A percentile compares a stretch with the other conserved stretches of the same genome.
Evolutionary conservation across 2,797 vertebrate species (phyloP).

Genomic region (Oreonectes daqikongensis): DNA sequence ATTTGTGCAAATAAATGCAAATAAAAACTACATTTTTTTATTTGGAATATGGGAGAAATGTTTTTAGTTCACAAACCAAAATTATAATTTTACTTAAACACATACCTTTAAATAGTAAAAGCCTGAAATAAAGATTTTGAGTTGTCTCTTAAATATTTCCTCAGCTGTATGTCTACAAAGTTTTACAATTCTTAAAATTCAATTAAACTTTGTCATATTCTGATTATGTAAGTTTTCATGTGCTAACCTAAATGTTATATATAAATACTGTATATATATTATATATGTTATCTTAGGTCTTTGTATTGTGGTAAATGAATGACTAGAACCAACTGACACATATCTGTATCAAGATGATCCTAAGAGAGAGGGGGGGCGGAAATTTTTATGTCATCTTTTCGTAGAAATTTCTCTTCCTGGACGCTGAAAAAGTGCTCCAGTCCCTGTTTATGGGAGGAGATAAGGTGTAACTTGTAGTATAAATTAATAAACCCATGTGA

Average conservation of each 20-base stretch:
- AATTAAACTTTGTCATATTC: not conserved
- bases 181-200: not conserved
- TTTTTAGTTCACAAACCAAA: too few species aligned
- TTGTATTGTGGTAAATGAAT: conserved; percentile 17
- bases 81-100: too few species aligned
- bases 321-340: not conserved
- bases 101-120: too few species aligned
- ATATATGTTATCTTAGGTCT: not conserved
- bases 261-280: not conserved
- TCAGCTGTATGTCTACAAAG: not conserved
- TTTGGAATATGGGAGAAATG: too few species aligned
- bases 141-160: not conserved
- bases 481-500: conserved; percentile 26
- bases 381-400: conserved; percentile 9
- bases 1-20: too few species aligned
- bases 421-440: not conserved
- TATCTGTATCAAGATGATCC: conserved; percentile 26
- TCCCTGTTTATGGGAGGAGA: conserved; percentile 38
- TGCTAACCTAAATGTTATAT: not conserved
- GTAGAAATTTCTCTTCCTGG: not conserved
- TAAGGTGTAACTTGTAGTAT: conserved; percentile 20
- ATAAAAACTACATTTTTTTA: too few species aligned
- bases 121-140: too few species aligned
- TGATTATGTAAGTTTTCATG: not conserved
- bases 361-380: not conserved